These are phyloP conservation scores for Salminus brasiliensis DNA, from an alignment of 2,113 vertebrate species.

Conservation along the genomic window DNA sequence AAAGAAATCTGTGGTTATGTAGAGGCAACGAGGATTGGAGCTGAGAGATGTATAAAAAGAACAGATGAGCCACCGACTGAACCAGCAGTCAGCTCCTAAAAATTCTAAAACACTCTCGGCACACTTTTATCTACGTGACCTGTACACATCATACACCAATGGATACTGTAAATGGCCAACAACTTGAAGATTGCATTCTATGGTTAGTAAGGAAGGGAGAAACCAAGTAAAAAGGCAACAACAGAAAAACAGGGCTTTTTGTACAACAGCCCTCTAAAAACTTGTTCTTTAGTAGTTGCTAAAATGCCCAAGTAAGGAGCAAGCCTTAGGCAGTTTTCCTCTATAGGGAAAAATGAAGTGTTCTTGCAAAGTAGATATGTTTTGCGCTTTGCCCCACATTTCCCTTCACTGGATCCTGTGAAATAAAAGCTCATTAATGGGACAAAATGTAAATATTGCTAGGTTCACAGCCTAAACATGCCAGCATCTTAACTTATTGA, in stretches of 20 bases:
- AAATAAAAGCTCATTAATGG: too few relatives aligned
- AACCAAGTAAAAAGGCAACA: background rate
- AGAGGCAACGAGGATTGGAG: slow-evolving; percentile 13
- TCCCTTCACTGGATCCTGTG: too few relatives aligned
- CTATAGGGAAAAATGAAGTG: background rate
- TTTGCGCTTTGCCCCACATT: too few relatives aligned
- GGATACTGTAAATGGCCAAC: background rate
- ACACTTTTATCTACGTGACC: background rate
- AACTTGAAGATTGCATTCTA: slow-evolving; percentile 24
- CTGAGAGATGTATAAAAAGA: slow-evolving; percentile 60
- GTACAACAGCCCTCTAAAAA: slow-evolving; percentile 37
- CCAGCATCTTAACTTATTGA: too few relatives aligned
- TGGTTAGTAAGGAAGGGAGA: slow-evolving; percentile 5
- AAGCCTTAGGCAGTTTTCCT: background rate
- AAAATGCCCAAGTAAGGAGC: background rate
- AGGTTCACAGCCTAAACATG: background rate
- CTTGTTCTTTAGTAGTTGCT: background rate
- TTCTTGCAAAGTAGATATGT: too few relatives aligned
- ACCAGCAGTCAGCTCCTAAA: slow-evolving; percentile 83
- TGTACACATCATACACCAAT: slow-evolving; percentile 11
- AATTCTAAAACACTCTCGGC: background rate
- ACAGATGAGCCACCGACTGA: slow-evolving; percentile 77
- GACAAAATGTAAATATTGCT: too few relatives aligned
- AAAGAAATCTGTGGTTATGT: background rate
- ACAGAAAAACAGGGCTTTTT: slow-evolving; percentile 54